Evolutionary conservation across 1,140 invertebrate species (phyloP).

Genomic region (Latrodectus geometricus): DNA sequence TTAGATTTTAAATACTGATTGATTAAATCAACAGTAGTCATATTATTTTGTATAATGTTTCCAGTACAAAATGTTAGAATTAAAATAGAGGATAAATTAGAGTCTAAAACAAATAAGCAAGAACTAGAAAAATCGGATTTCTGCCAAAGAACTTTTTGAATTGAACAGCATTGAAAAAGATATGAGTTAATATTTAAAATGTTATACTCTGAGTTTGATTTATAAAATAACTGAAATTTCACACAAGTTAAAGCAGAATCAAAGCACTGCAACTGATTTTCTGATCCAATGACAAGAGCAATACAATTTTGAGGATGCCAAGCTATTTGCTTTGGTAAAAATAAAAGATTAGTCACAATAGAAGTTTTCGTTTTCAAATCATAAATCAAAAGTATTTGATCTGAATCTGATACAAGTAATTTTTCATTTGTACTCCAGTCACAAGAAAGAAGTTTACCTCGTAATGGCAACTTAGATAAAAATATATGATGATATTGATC

Average conservation of each 20-base stretch:
- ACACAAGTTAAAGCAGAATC: slow-evolving; percentile 47
- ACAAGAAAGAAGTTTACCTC: slow-evolving; percentile 33
- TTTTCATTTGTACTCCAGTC: slow-evolving; percentile 48
- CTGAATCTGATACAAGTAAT: slow-evolving; percentile 32
- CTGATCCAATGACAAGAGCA: slow-evolving; percentile 22
- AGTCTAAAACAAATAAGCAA: slow-evolving; percentile 33
- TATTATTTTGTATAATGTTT: slow-evolving; percentile 14
- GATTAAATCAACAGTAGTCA: slow-evolving; percentile 38
- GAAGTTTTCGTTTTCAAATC: slow-evolving; percentile 50
- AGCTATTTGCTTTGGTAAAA: slow-evolving; percentile 16
- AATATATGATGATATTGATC: slow-evolving; percentile 40
- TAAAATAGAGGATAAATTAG: slow-evolving; percentile 24
- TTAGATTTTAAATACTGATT: slow-evolving; percentile 60
- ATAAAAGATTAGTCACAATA: slow-evolving; percentile 30
- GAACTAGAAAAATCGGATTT: slow-evolving; percentile 34
- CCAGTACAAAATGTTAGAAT: slow-evolving; percentile 50
- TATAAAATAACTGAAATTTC: slow-evolving; percentile 42
- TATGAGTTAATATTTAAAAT: slow-evolving; percentile 31
- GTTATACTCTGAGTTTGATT: not conserved
- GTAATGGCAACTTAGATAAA: slow-evolving; percentile 38
- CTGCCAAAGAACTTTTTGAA: slow-evolving; percentile 49
- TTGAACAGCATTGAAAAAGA: not conserved
- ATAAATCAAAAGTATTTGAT: slow-evolving; percentile 35
- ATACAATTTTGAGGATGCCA: slow-evolving; percentile 50
- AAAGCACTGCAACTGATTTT: slow-evolving; percentile 43